Conservation (phyloP, 1,140 invertebrate genomes). For the Drosophila triauraria region DNA sequence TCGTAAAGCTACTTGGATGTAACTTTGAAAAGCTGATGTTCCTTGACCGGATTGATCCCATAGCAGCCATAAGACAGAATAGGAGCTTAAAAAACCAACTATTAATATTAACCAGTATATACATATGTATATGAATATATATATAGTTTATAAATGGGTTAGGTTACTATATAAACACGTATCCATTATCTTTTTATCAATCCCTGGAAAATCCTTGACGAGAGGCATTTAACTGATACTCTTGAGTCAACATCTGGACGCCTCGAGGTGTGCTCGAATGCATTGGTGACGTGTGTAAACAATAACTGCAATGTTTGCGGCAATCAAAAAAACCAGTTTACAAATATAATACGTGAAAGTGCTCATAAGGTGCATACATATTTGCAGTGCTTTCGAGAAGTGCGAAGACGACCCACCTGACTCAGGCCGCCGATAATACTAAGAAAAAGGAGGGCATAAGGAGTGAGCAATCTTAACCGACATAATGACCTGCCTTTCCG, state of each 20-base stretch:
- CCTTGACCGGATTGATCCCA: too few species aligned
- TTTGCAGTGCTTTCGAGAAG: constrained; percentile 40
- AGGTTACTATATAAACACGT: too few species aligned
- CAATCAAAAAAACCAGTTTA: constrained; percentile 38
- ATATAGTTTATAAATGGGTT: too few species aligned
- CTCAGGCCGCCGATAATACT: constrained; percentile 15
- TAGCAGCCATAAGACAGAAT: too few species aligned
- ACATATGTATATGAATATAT: too few species aligned
- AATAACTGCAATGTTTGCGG: constrained; percentile 31
- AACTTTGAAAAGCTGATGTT: too few species aligned
- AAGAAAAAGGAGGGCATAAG: neutral
- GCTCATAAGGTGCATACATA: constrained; percentile 39
- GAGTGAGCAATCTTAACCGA: neutral
- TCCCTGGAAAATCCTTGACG: constrained; percentile 2
- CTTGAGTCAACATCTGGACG: constrained; percentile 17
- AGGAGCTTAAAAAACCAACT: too few species aligned
- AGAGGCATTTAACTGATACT: neutral
- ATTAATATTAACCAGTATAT: too few species aligned
- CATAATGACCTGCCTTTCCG: too few species aligned
- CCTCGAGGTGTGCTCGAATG: neutral
- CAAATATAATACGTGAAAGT: constrained; percentile 42
- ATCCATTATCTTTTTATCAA: neutral
- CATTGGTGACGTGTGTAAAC: constrained; percentile 21
- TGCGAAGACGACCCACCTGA: constrained; percentile 12
- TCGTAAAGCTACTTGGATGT: too few species aligned